Evolutionary conservation across 2,113 vertebrate genomes (phyloP).

Genomic region (Numenius arquata): DNA sequence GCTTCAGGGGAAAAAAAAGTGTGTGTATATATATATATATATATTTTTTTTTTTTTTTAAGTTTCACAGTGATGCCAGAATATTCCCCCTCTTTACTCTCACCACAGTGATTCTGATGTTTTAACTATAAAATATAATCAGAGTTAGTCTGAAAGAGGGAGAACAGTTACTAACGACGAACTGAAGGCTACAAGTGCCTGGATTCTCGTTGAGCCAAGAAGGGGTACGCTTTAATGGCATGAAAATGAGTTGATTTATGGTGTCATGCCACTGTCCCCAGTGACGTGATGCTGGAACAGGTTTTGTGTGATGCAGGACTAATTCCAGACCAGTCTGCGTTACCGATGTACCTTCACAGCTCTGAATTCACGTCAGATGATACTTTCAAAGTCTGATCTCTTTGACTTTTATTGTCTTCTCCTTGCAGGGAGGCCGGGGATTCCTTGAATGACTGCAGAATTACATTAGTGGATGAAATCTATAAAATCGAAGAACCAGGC

Average conservation of each 20-base stretch:
- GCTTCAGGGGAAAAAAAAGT: neutral
- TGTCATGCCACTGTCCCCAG: too few species aligned
- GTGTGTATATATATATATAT: too few species aligned
- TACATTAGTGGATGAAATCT: conserved; percentile 90
- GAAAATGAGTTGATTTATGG: neutral
- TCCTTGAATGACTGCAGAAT: conserved; percentile 91
- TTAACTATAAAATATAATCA: neutral
- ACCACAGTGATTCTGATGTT: neutral
- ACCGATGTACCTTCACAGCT: rapidly evolving
- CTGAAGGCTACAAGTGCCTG: neutral
- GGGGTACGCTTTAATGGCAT: neutral
- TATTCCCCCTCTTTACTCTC: neutral
- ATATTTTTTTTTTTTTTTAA: neutral
- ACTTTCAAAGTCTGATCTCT: neutral
- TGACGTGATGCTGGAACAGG: neutral
- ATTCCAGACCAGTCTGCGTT: neutral
- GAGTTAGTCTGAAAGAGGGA: neutral
- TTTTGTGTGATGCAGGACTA: neutral
- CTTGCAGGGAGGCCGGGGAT: conserved; percentile 81
- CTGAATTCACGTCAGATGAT: neutral
- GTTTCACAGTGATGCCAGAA: neutral
- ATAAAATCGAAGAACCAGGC: conserved; percentile 91
- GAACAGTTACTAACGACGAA: neutral
- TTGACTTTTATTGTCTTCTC: neutral
- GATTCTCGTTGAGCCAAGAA: neutral